Evolutionary conservation across 2,113 vertebrate genomes (phyloP), one percentile per base, ranked within the genome.

Genomic region (Myanophis thanlyinensis): DNA sequence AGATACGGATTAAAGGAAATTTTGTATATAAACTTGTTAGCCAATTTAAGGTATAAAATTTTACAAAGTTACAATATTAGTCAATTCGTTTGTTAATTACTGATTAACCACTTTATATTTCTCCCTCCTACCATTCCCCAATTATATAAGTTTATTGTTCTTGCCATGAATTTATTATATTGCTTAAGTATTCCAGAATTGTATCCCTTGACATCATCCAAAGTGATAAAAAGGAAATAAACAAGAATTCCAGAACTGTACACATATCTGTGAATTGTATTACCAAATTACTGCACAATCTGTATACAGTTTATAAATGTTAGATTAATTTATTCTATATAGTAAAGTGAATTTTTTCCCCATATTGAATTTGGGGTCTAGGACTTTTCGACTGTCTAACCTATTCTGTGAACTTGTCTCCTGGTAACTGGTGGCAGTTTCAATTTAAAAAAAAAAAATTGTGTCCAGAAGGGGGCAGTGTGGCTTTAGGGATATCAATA

Each of bases 381-480:
- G n/a, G n/a, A n/a, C n/a, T n/a, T n/a, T n/a, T n/a, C n/a, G n/a
- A n/a, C n/a, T n/a, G n/a, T n/a, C n/a, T n/a, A n/a, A n/a, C n/a
- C n/a, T n/a, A n/a, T n/a, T n/a, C n/a, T n/a, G n/a, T 80, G 18
- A 22, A 20, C 35, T 44, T 44, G 35, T 22, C 35, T 80, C 73
- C 73, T 80, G 67, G 67, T 80, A 80, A 80, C 18, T 80, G 67
- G 67, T n/a, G n/a, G n/a, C n/a, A n/a, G n/a, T n/a, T n/a, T n/a
- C n/a, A n/a, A n/a, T n/a, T n/a, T n/a, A n/a, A n/a, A n/a, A n/a
- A n/a, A n/a, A n/a, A n/a, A n/a, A n/a, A n/a, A n/a, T n/a, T n/a
- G n/a, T n/a, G n/a, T 94, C 96, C 98, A 96, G 91, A 40, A 91
- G 97, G 86, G 91, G 97, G 98, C 97, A 97, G 86, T 7, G 4